Percentiles rank a stretch among this genome's conserved stretches.
phyloP scores from a whole-genome alignment of 2,888 invertebrate genomes.

The Euphydryas editha region DNA sequence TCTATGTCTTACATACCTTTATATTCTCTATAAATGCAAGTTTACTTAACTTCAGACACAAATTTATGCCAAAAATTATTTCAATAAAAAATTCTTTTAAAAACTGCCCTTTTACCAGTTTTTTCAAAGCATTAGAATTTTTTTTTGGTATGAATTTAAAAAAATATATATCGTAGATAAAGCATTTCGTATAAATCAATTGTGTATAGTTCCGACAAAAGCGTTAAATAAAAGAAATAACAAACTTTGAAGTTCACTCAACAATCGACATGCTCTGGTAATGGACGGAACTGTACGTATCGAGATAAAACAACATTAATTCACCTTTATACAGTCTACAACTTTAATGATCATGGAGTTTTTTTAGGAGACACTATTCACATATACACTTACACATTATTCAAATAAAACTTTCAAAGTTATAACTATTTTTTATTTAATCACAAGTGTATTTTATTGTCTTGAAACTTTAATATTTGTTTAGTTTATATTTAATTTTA shows the following conservation, averaged over 20 bases:
- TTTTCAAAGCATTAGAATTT: too few relatives aligned
- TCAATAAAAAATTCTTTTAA: too few relatives aligned
- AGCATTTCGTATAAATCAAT: too few relatives aligned
- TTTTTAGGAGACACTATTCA: slow-evolving; percentile 10
- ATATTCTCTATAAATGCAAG: slow-evolving; percentile 1
- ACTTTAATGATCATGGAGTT: slow-evolving; percentile 22
- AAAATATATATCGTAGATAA: too few relatives aligned
- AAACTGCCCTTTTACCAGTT: too few relatives aligned
- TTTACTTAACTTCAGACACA: neutral
- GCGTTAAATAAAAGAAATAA: slow-evolving; percentile 31
- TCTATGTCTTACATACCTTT: slow-evolving; percentile 16
- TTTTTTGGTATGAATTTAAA: too few relatives aligned
- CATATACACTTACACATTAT: neutral
- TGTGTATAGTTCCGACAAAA: slow-evolving; percentile 23
- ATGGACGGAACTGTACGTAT: slow-evolving; percentile 37
- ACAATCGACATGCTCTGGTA: slow-evolving; percentile 34
- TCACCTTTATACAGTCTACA: slow-evolving; percentile 27
- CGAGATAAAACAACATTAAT: slow-evolving; percentile 32
- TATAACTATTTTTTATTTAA: neutral
- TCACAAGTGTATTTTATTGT: neutral
- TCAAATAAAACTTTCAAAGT: neutral
- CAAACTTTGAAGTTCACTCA: slow-evolving; percentile 36
- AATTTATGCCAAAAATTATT: neutral
- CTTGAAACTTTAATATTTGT: too few relatives aligned
- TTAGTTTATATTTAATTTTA: neutral